These are phyloP conservation scores for Myrmecophaga tridactyla DNA, from an alignment of 2,113 vertebrate genomes.

Conservation along the genomic window DNA sequence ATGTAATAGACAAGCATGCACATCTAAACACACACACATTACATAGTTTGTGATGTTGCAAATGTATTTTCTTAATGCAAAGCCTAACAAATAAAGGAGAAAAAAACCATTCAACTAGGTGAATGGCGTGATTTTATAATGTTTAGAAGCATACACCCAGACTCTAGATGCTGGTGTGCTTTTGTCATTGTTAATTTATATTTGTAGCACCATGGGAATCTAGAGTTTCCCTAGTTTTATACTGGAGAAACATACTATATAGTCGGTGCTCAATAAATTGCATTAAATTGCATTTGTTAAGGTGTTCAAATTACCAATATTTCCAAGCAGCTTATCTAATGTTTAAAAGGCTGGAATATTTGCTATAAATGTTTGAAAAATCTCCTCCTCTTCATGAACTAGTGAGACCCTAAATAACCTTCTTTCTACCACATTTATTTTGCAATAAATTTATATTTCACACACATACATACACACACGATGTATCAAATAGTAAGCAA, in stretches of 20 bases:
- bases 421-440: not conserved
- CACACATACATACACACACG: not conserved
- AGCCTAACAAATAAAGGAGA: not conserved
- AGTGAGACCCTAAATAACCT: not conserved
- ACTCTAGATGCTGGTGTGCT: not conserved
- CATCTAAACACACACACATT: not conserved
- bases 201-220: not conserved
- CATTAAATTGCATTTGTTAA: not conserved
- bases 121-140: not conserved
- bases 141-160: not conserved
- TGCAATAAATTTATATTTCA: not conserved
- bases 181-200: not conserved
- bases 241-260: not conserved
- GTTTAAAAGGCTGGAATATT: not conserved
- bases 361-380: slow-evolving; percentile 6
- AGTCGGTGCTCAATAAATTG: not conserved
- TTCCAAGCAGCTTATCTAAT: not conserved
- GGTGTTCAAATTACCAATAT: not conserved
- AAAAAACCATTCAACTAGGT: not conserved
- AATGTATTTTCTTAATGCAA: not conserved
- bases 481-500: not conserved
- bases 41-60: not conserved
- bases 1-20: not conserved
- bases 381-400: not conserved
- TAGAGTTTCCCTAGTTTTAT: not conserved